Conservation (phyloP, 2,888 invertebrate genomes). For the Synanthedon tipuliformis region DNA sequence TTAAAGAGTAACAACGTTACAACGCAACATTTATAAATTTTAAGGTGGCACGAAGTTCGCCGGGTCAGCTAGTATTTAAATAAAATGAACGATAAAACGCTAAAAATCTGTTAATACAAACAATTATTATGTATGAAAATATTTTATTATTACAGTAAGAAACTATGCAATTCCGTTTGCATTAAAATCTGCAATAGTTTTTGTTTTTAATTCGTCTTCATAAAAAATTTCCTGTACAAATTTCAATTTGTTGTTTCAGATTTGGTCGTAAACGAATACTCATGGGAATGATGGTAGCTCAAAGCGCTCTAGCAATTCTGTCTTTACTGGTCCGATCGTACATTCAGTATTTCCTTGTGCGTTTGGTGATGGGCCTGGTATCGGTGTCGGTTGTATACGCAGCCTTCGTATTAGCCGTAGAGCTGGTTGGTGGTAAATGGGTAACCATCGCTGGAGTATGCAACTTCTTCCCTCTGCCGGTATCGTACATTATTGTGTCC, state of each 20-base stretch:
- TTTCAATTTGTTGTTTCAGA: slow-evolving; percentile 28
- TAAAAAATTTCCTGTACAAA: background rate
- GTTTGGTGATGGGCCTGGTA: slow-evolving; percentile 79
- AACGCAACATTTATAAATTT: too few species aligned
- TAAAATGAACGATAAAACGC: too few species aligned
- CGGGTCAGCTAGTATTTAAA: too few species aligned
- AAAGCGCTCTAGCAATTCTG: slow-evolving; percentile 75
- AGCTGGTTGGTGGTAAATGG: slow-evolving; percentile 83
- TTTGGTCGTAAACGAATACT: slow-evolving; percentile 82
- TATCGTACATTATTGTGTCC: slow-evolving; percentile 80
- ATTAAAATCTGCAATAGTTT: background rate
- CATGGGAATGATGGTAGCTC: slow-evolving; percentile 76
- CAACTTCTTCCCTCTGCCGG: slow-evolving; percentile 82
- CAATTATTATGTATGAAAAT: too few species aligned
- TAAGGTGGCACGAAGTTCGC: too few species aligned
- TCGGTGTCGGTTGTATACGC: slow-evolving; percentile 87
- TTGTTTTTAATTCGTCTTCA: too few species aligned
- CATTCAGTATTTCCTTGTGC: slow-evolving; percentile 75
- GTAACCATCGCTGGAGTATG: slow-evolving; percentile 84
- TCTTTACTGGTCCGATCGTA: slow-evolving; percentile 79
- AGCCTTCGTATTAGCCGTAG: slow-evolving; percentile 82
- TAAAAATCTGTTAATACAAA: too few species aligned
- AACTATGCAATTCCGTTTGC: too few species aligned
- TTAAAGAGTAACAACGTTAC: too few species aligned
- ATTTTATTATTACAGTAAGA: too few species aligned